Evolutionary conservation across 2,113 vertebrate genomes (phyloP).

Genomic region (Morone saxatilis): DNA sequence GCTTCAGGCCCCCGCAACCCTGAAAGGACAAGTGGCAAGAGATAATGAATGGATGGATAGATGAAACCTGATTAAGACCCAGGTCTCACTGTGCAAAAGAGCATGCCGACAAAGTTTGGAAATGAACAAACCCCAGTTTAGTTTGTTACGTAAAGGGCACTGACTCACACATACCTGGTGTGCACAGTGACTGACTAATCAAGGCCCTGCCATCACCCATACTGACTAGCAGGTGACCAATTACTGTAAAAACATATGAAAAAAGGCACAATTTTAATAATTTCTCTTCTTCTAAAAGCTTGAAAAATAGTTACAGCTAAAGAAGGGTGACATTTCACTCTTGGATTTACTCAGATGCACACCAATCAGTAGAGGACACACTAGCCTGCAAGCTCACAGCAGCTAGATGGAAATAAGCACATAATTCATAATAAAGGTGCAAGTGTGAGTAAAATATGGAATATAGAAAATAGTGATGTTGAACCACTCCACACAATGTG

Average conservation of each 20-base stretch:
- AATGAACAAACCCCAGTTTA: constrained; percentile 19
- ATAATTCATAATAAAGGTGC: not conserved
- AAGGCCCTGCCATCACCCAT: not conserved
- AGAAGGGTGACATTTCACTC: not conserved
- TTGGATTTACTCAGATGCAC: not conserved
- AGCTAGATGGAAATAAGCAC: not conserved
- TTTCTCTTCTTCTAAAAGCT: not conserved
- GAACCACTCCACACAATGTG: too few relatives aligned
- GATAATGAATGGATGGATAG: not conserved
- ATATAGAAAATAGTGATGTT: too few relatives aligned
- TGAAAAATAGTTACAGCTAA: not conserved
- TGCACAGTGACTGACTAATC: constrained; percentile 17
- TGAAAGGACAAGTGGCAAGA: not conserved
- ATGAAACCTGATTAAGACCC: not conserved
- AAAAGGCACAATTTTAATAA: not conserved
- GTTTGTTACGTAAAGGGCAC: constrained; percentile 13
- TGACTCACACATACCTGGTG: constrained; percentile 15
- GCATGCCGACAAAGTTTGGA: constrained; percentile 13
- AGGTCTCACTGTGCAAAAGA: not conserved
- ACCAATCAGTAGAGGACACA: not conserved
- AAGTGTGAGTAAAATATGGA: too few relatives aligned
- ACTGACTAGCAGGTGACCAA: constrained; percentile 6
- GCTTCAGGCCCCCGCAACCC: not conserved
- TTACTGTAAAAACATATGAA: not conserved
- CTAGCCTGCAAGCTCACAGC: not conserved